phyloP scores from a whole-genome alignment of 2,888 invertebrate genomes.

The Xestia rhomboidea region DNA sequence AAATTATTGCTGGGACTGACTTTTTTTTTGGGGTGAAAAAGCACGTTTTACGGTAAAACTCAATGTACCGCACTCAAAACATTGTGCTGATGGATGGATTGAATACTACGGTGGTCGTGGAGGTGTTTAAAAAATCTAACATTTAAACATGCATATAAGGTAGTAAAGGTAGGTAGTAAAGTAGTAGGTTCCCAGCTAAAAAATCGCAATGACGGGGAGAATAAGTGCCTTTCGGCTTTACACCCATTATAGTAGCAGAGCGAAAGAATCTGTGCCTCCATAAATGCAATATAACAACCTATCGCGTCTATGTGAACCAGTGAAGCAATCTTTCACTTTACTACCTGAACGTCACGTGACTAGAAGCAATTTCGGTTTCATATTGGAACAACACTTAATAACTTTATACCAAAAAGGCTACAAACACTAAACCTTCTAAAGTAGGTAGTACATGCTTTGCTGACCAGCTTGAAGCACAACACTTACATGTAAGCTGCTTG shows the following conservation, averaged over 20 bases:
- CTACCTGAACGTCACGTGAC: constrained; percentile 18
- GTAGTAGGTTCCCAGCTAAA: too few relatives aligned
- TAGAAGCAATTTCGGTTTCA: constrained; percentile 20
- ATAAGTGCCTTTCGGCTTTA: neutral
- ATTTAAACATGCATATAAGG: too few relatives aligned
- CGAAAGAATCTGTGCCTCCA: neutral
- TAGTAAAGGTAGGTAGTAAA: too few relatives aligned
- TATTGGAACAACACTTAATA: constrained; percentile 27
- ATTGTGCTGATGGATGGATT: too few relatives aligned
- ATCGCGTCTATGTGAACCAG: neutral
- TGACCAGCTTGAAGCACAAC: constrained; percentile 1
- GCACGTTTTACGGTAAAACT: too few relatives aligned
- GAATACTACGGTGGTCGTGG: too few relatives aligned
- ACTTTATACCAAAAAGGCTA: constrained; percentile 19
- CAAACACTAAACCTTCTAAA: constrained; percentile 33
- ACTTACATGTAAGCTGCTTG: neutral
- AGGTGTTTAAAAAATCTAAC: too few relatives aligned
- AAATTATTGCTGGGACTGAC: too few relatives aligned
- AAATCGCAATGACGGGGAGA: too few relatives aligned
- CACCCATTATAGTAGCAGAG: neutral
- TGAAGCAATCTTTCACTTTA: neutral
- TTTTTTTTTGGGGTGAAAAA: too few relatives aligned
- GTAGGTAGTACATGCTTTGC: constrained; percentile 23
- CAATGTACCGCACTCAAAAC: too few relatives aligned
- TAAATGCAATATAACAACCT: neutral